Percentiles rank a stretch among this genome's conserved stretches.
These are phyloP conservation scores for Drosophila stalkeri DNA, from an alignment of 2,888 invertebrate genomes.

Conservation along the genomic window DNA sequence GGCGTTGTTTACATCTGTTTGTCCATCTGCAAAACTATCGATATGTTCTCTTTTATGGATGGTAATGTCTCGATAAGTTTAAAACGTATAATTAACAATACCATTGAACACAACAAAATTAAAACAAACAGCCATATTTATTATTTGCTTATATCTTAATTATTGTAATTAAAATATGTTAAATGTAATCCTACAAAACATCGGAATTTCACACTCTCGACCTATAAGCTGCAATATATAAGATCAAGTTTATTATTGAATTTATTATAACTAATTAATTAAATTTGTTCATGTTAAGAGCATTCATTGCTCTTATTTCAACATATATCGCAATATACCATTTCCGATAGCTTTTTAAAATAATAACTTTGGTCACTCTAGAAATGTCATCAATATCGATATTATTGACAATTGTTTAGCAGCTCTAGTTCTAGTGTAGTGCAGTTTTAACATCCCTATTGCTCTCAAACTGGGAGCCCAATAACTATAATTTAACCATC, in stretches of 20 bases:
- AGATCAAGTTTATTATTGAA: background rate
- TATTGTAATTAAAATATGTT: background rate
- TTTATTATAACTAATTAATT: too few species aligned
- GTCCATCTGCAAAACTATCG: conserved; percentile 37
- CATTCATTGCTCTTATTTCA: background rate
- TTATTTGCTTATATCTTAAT: background rate
- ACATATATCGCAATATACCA: background rate
- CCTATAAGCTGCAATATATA: background rate
- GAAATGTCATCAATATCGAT: conserved; percentile 20
- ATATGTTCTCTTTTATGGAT: conserved; percentile 18
- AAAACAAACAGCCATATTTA: background rate
- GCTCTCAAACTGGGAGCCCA: conserved; percentile 55
- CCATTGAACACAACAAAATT: background rate
- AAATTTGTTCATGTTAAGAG: too few species aligned
- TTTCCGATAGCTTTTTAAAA: background rate
- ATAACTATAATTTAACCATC: conserved; percentile 38
- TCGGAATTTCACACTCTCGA: background rate
- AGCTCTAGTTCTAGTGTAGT: conserved; percentile 46
- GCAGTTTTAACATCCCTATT: conserved; percentile 53
- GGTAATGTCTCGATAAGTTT: background rate
- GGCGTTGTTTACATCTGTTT: conserved; percentile 64
- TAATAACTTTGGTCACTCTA: background rate
- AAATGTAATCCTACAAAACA: background rate
- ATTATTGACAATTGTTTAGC: conserved; percentile 25
- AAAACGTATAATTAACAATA: background rate